Evolutionary conservation across 2,113 vertebrate genomes (phyloP).

Genomic region (Nyctibius bracteatus): DNA sequence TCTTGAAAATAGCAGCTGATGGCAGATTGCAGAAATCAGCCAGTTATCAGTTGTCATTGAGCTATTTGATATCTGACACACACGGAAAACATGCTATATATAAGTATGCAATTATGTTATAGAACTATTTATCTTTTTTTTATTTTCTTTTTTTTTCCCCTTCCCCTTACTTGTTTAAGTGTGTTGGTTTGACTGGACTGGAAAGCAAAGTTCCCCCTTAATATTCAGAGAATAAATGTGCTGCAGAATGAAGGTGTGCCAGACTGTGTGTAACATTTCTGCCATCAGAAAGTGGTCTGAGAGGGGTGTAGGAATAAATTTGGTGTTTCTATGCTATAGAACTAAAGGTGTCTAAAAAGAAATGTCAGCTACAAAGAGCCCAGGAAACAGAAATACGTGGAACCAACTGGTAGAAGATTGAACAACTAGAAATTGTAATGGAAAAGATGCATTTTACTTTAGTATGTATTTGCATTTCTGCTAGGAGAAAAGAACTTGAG

Average conservation of each 20-base stretch:
- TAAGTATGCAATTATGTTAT: conserved; percentile 7
- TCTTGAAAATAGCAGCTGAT: conserved; percentile 69
- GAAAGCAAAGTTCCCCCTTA: neutral
- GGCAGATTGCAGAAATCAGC: conserved; percentile 70
- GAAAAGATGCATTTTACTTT: neutral
- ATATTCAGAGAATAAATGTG: neutral
- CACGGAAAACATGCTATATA: conserved; percentile 33
- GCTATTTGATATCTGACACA: conserved; percentile 49
- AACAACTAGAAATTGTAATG: neutral
- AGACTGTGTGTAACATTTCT: neutral
- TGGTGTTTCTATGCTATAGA: neutral
- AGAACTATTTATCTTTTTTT: neutral
- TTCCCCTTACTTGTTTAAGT: neutral
- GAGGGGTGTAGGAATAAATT: neutral
- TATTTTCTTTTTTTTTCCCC: neutral
- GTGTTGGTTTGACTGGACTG: neutral
- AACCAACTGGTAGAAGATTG: neutral
- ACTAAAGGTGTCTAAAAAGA: neutral
- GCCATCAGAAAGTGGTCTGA: neutral
- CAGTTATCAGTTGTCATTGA: conserved; percentile 63
- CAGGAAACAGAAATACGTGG: neutral
- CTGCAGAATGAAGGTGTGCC: neutral
- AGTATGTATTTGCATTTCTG: neutral
- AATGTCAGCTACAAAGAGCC: neutral
- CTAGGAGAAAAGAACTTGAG: neutral